A percentile compares a stretch with the other conserved stretches of the same genome.
Conservation (phyloP, 1,140 invertebrate genomes). For the Ectropis grisescens region DNA sequence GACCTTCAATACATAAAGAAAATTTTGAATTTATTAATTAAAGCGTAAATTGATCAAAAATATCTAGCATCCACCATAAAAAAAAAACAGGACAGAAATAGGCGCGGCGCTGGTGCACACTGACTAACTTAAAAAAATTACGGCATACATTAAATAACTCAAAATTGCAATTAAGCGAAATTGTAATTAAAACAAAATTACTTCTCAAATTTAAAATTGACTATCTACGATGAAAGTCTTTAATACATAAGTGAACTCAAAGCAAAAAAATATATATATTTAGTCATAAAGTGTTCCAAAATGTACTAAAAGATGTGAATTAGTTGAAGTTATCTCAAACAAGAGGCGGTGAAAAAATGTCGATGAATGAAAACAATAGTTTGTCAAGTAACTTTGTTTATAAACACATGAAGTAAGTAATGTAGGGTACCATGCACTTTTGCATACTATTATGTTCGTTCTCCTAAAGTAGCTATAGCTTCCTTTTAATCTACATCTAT, state of each 20-base stretch:
- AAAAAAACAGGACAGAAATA: constrained; percentile 33
- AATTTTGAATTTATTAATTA: constrained; percentile 50
- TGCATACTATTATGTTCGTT: constrained; percentile 42
- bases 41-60: constrained; percentile 22
- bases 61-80: constrained; percentile 40
- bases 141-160: constrained; percentile 18
- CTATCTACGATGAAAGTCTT: no score
- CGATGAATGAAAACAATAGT: constrained; percentile 49
- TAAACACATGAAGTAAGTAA: constrained; percentile 69
- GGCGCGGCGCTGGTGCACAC: constrained; percentile 13
- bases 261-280: no score
- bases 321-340: no score
- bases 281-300: no score
- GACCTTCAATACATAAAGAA: constrained; percentile 70
- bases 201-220: no score
- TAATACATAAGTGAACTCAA: no score
- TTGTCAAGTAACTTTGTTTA: constrained; percentile 67
- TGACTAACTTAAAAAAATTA: constrained; percentile 12
- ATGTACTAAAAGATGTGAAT: no score
- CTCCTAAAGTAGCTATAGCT: constrained; percentile 37
- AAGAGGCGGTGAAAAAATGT: no score
- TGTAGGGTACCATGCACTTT: constrained; percentile 55
- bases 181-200: constrained; percentile 8
- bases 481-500: constrained; percentile 47
- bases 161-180: constrained; percentile 8